These are phyloP conservation scores for Thryonomys swinderianus DNA, from an alignment of 2,113 vertebrate genomes.

Conservation along the genomic window DNA sequence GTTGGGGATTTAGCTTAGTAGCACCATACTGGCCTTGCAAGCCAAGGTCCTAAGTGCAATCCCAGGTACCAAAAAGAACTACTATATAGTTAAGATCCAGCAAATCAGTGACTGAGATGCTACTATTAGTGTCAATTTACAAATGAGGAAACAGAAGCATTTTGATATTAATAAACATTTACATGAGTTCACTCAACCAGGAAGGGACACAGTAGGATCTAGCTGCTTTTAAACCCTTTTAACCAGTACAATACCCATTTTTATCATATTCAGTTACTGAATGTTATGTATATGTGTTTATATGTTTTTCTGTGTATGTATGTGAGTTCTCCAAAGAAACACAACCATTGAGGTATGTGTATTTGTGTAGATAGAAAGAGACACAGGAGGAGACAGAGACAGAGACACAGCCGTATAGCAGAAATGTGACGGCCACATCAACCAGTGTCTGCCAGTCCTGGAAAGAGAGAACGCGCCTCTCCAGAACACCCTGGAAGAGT, in stretches of 20 bases:
- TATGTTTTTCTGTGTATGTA: background rate
- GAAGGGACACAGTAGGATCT: background rate
- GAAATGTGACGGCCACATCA: background rate
- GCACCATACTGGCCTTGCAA: no score
- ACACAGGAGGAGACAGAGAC: background rate
- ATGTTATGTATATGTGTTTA: background rate
- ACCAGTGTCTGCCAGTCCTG: background rate
- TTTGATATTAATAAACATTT: constrained; percentile 20
- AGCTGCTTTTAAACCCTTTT: background rate
- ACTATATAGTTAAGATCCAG: background rate
- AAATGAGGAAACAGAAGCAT: background rate
- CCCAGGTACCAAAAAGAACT: background rate
- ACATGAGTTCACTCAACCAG: background rate
- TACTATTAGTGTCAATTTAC: background rate
- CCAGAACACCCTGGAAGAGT: background rate
- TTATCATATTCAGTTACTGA: background rate
- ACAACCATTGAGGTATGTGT: background rate
- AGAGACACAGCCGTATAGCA: background rate
- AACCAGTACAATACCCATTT: background rate
- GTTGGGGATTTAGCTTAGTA: no score
- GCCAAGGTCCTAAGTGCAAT: no score
- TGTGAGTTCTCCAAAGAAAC: background rate
- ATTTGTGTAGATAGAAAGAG: background rate
- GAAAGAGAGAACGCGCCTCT: background rate
- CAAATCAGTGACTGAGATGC: background rate